Evolutionary conservation across 1,140 invertebrate genomes (phyloP).

Genomic region (Formica selysi): DNA sequence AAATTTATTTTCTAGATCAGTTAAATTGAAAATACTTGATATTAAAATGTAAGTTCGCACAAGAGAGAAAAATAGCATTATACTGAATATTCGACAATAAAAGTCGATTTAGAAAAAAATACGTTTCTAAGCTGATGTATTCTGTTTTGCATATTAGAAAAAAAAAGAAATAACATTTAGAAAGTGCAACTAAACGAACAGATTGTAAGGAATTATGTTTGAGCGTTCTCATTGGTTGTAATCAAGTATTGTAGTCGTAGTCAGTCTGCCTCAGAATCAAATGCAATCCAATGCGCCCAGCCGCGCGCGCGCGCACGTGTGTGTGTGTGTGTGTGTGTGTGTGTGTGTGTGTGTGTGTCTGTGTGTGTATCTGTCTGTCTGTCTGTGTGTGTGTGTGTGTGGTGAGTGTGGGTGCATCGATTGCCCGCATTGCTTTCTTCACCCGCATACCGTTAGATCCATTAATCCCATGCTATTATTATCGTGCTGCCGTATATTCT

Average conservation of each 20-base stretch:
- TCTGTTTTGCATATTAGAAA: neutral
- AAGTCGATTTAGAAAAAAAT: neutral
- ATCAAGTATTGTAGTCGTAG: neutral
- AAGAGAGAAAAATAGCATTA: neutral
- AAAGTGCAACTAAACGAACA: neutral
- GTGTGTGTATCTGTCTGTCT: too few species aligned
- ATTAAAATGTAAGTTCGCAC: neutral
- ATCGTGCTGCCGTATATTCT: neutral
- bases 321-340: neutral
- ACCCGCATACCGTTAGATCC: conserved; percentile 56
- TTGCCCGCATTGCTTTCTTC: conserved; percentile 61
- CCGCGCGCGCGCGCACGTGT: too few species aligned
- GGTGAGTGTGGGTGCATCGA: conserved; percentile 37
- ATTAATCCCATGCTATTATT: conserved; percentile 34
- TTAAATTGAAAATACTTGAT: neutral
- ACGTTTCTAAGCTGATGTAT: neutral
- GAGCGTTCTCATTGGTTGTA: neutral
- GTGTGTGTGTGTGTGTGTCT: neutral
- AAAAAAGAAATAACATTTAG: neutral
- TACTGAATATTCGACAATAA: too few species aligned
- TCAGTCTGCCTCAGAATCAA: neutral
- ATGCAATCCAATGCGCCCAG: neutral
- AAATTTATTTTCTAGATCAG: too few species aligned
- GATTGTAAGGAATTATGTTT: conserved; percentile 27
- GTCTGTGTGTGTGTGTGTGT: neutral